Evolutionary conservation across 2,797 vertebrate genomes (phyloP), one percentile per base, ranked within the genome.

Genomic region (Lepilemur septentrionalis): DNA sequence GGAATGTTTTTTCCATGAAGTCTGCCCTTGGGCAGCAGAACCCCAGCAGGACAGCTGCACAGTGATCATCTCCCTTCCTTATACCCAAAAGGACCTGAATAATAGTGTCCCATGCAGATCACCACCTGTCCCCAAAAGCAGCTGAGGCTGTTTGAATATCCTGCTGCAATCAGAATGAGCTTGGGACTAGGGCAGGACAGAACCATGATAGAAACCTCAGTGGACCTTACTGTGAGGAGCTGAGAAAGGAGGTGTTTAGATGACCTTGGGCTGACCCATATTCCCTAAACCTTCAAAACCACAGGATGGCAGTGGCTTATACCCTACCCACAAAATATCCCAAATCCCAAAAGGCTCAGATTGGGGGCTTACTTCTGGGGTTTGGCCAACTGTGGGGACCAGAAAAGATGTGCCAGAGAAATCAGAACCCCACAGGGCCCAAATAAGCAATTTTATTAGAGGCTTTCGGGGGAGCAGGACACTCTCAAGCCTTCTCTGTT

Each of bases 391-490:
- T n/a, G 15, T n/a, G 63, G 63, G 17, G 17, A 35, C 63, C 32
- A 43, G 55, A 91, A 90, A 80, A 84, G 43, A 30, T 6, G 17
- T 41, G 41, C 80, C 57, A 67, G 70, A 84, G 41, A 92, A 91
- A 61, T 46, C 59, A 83, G 84, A 89, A 61, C 52, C 63, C 32
- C 32, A n/a, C 17, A 41, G 43, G 67, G 35, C 82, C 75, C 92
- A 95, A 85, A 87, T 85, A 83, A 94, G 50, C 83, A 50, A 79
- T 86, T 97, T 97, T 98, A 98, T 96, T 97, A 82, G 95, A 84
- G 55, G 76, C 52, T 94, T 46, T 81, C 67, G 35, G 35, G 46
- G 28, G 5, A 73, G 20, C 43, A 43, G 85, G 13, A 23, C 63
- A 73, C 38, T 69, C 52, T 59, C 9, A 4, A 30, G 78, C 15